These are phyloP conservation scores for Oncorhynchus keta DNA, from an alignment of 2,113 vertebrate species.

Conservation along the genomic window DNA sequence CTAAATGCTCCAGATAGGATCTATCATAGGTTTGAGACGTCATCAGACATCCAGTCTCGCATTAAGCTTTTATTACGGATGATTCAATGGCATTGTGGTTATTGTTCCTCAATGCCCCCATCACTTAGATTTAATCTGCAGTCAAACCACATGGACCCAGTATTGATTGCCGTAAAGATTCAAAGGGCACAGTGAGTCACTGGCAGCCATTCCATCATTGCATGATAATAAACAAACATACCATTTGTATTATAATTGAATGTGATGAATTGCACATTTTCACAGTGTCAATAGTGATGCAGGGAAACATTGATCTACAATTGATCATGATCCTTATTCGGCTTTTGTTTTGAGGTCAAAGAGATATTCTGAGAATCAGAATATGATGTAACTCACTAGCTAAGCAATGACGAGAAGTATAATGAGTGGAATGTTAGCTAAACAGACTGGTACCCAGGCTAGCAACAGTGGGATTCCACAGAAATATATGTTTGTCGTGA, in stretches of 20 bases:
- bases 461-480: not conserved
- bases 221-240: conserved; percentile 44
- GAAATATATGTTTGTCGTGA: not conserved
- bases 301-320: not conserved
- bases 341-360: not conserved
- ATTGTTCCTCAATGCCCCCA: conserved; percentile 12
- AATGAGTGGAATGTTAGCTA: too few species aligned
- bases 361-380: too few species aligned
- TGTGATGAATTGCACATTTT: not conserved
- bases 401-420: too few species aligned
- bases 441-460: too few species aligned
- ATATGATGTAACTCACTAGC: too few species aligned
- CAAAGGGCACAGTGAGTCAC: conserved; percentile 58
- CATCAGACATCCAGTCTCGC: conserved; percentile 54
- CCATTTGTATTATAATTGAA: not conserved
- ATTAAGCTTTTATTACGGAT: conserved; percentile 47
- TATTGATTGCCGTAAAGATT: conserved; percentile 70
- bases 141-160: conserved; percentile 32
- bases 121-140: conserved; percentile 63
- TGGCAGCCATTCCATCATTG: conserved; percentile 21
- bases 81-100: conserved; percentile 58
- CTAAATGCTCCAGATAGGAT: not conserved
- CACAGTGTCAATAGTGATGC: not conserved
- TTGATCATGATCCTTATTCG: not conserved
- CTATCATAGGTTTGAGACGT: conserved; percentile 37